phyloP scores from a whole-genome alignment of 2,797 vertebrate genomes.

The Sebastes nivosus region DNA sequence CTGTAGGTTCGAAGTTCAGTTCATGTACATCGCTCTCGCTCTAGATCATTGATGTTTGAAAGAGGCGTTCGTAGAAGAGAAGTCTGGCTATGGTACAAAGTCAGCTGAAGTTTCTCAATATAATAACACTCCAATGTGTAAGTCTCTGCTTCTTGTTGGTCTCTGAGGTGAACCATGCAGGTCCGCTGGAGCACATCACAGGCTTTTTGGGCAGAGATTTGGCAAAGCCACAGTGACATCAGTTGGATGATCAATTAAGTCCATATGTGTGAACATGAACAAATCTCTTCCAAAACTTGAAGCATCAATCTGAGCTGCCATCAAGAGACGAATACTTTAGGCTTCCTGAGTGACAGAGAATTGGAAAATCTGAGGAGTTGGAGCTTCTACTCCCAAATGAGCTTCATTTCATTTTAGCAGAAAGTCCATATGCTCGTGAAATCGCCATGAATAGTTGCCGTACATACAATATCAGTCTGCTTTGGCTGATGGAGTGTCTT shows the following conservation, averaged over 20 bases:
- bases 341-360: not conserved
- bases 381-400: not conserved
- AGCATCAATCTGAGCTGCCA: not conserved
- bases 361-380: not conserved
- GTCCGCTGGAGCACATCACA: not conserved
- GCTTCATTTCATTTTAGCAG: not conserved
- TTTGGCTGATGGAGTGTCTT: slow-evolving; percentile 1
- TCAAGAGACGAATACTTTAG: not conserved
- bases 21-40: not conserved
- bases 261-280: slow-evolving; percentile 25
- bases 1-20: slow-evolving; percentile 18
- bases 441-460: not conserved
- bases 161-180: not conserved
- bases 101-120: slow-evolving; percentile 4
- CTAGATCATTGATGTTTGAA: not conserved
- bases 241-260: not conserved
- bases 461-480: not conserved
- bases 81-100: slow-evolving; percentile 20
- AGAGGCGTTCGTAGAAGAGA: not conserved
- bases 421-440: slow-evolving; percentile 9
- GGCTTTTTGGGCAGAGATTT: slow-evolving; percentile 6
- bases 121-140: not conserved
- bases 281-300: slow-evolving; percentile 16
- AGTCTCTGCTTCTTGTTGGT: not conserved
- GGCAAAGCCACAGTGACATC: slow-evolving; percentile 4